Evolutionary conservation across 2,797 vertebrate species (phyloP).

Genomic region (Natrix natrix): DNA sequence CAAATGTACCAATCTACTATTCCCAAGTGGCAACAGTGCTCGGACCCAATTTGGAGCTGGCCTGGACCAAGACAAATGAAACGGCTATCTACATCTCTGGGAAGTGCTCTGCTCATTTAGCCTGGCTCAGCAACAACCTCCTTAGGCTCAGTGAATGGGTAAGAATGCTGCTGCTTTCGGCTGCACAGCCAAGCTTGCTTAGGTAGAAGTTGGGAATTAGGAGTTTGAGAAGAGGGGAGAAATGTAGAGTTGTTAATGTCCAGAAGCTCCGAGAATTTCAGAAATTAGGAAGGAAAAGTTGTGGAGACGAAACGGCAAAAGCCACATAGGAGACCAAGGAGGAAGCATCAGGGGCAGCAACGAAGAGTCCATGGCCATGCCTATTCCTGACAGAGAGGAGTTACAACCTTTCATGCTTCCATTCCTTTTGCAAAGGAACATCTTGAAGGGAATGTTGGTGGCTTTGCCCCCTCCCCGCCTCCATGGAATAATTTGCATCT

Average conservation of each 20-base stretch:
- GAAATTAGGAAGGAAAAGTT: background rate
- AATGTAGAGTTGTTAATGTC: background rate
- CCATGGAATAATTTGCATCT: background rate
- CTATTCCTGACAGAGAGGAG: background rate
- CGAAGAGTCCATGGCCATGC: background rate
- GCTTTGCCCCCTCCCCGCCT: background rate
- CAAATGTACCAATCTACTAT: slow-evolving; percentile 76
- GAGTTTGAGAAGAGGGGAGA: too few species aligned
- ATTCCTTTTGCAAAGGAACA: background rate
- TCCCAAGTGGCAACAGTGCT: slow-evolving; percentile 68
- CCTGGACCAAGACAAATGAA: slow-evolving; percentile 65
- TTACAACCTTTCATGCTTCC: background rate
- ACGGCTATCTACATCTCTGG: slow-evolving; percentile 62
- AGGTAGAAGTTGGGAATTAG: background rate
- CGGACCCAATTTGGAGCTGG: slow-evolving; percentile 75
- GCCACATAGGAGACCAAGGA: background rate
- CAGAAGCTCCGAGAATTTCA: background rate
- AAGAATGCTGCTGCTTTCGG: slow-evolving; percentile 32
- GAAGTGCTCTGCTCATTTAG: slow-evolving; percentile 68
- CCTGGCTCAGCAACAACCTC: slow-evolving; percentile 74
- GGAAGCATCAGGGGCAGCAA: background rate
- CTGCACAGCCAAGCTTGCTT: background rate
- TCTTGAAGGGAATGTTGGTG: background rate
- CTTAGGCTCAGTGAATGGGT: slow-evolving; percentile 81
- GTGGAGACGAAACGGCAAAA: background rate